These are phyloP conservation scores for Anaspis maculata DNA, from an alignment of 2,888 invertebrate species.

Conservation along the genomic window DNA sequence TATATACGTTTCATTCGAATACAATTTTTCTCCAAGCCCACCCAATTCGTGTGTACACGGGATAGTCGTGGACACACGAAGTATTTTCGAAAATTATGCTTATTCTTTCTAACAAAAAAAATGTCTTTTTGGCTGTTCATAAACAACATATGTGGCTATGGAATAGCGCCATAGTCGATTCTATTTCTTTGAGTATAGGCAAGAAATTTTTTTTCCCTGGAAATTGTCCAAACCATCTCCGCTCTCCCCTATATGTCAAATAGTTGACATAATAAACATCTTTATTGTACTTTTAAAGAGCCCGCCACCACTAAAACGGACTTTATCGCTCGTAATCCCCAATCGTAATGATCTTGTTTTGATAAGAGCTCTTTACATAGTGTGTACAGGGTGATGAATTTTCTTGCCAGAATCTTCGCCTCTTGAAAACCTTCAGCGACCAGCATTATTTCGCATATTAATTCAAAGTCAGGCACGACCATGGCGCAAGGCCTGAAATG, in stretches of 20 bases:
- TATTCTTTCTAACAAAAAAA: too few species aligned
- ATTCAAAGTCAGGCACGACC: slow-evolving; percentile 95
- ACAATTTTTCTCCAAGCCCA: too few species aligned
- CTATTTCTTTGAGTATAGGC: too few species aligned
- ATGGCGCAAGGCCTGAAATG: slow-evolving; percentile 88
- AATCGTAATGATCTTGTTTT: slow-evolving; percentile 96
- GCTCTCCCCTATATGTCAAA: slow-evolving; percentile 4
- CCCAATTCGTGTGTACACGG: too few species aligned
- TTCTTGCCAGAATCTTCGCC: slow-evolving; percentile 83
- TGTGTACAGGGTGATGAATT: slow-evolving; percentile 92
- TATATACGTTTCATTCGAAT: too few species aligned
- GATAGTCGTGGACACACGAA: too few species aligned
- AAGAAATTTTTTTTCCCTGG: too few species aligned
- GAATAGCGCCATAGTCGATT: too few species aligned
- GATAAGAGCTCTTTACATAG: slow-evolving; percentile 89
- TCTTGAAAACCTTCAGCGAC: slow-evolving; percentile 97
- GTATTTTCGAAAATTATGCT: too few species aligned
- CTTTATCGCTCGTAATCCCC: slow-evolving; percentile 94
- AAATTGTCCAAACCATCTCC: too few species aligned
- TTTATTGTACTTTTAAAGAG: slow-evolving; percentile 68
- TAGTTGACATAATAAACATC: slow-evolving; percentile 5
- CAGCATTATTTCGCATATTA: slow-evolving; percentile 97
- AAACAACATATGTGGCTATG: too few species aligned
- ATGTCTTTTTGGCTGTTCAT: too few species aligned
- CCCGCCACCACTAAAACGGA: slow-evolving; percentile 95